Percentiles rank a stretch among this genome's conserved stretches.
These are phyloP conservation scores for Lasioglossum vierecki DNA, from an alignment of 2,888 invertebrate genomes.

Conservation along the genomic window DNA sequence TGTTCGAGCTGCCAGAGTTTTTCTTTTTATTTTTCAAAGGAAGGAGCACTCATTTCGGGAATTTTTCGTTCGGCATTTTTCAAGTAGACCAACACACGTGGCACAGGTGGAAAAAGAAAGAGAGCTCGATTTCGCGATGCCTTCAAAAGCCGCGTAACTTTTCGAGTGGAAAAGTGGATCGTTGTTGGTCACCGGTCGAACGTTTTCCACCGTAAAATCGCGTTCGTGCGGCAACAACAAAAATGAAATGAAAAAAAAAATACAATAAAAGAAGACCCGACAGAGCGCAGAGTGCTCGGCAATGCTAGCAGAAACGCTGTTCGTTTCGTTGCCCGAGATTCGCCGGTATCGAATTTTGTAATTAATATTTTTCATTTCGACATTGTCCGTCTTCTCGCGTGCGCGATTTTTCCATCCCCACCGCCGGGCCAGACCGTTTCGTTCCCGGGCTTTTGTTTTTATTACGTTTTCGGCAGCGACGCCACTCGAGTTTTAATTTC, in stretches of 20 bases:
- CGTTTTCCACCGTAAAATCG: neutral
- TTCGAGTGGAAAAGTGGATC: slow-evolving; percentile 11
- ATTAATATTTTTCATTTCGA: slow-evolving; percentile 35
- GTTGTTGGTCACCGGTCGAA: neutral
- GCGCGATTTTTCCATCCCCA: neutral
- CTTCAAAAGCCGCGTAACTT: neutral
- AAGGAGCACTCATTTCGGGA: neutral
- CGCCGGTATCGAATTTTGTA: slow-evolving; percentile 21
- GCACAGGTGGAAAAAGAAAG: neutral
- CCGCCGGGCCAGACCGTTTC: neutral
- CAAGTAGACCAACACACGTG: neutral
- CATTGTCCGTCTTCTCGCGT: slow-evolving; percentile 6
- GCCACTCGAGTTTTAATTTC: slow-evolving; percentile 33
- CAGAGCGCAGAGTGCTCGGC: neutral
- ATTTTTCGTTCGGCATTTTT: slow-evolving; percentile 2
- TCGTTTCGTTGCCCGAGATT: neutral
- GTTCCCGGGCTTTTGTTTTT: neutral
- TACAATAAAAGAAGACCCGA: neutral
- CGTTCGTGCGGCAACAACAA: slow-evolving; percentile 1
- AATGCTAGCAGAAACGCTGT: neutral
- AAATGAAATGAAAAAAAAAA: neutral
- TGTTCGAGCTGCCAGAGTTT: neutral
- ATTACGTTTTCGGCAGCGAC: slow-evolving; percentile 16
- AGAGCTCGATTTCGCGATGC: neutral
- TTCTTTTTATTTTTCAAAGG: neutral